Base-by-base conservation (phyloP, 35 echinoderm and acorn worm genomes). In the Amphiura filiformis region DNA sequence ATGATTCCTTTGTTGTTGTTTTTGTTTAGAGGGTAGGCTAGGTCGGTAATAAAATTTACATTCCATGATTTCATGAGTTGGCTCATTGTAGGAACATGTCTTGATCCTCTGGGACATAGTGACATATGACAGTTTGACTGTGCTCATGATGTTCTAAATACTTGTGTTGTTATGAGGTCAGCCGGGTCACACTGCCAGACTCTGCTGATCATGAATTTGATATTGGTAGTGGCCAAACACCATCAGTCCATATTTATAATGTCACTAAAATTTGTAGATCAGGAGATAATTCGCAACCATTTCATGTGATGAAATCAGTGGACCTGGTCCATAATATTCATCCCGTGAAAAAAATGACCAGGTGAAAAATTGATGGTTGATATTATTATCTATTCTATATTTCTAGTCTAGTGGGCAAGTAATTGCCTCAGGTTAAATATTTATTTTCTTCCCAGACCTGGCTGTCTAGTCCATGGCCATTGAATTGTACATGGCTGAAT, bases 321-420 rank as follows among this genome's bases (percentile, higher is more conserved):
- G n/a, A n/a, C n/a, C n/a, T n/a, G n/a, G n/a, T n/a, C n/a, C n/a
- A n/a, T n/a, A n/a, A n/a, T n/a, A n/a, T n/a, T n/a, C n/a, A n/a
- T n/a, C n/a, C n/a, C n/a, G n/a, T n/a, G n/a, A n/a, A n/a, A n/a
- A n/a, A n/a, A n/a, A n/a, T n/a, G n/a, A n/a, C n/a, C n/a, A n/a
- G n/a, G n/a, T n/a, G n/a, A n/a, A n/a, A n/a, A n/a, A n/a, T n/a
- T n/a, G n/a, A n/a, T n/a, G n/a, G n/a, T n/a, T n/a, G 41, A 70
- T 5, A 2, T 70, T 70, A 26, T 26, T 70, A 15, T 15, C 9
- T 70, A 18, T 2, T 70, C 26, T n/a, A 70, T 70, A n/a, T 70
- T 70, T 70, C 61, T 70, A 70, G 61, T 70, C 61, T n/a, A 70
- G 61, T 70, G 61, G 61, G 61, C 61, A 70, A 70, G 11, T 70